phyloP scores from a whole-genome alignment of 1,140 invertebrate genomes.

The Archivesica marissinica region DNA sequence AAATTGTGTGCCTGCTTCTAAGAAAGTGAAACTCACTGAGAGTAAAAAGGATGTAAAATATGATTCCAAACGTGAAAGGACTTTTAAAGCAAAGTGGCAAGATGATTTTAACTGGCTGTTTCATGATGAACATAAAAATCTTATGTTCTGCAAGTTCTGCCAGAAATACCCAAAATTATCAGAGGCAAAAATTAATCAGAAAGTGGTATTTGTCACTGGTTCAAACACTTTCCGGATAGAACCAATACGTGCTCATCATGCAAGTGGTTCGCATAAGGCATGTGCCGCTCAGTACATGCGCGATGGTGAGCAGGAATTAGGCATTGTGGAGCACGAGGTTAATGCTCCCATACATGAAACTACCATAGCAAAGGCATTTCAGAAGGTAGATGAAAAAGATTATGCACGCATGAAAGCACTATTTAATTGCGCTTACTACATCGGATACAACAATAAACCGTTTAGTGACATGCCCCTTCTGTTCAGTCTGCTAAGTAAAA shows the following conservation, averaged over 20 bases:
- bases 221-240: background rate
- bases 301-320: background rate
- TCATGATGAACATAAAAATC: background rate
- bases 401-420: background rate
- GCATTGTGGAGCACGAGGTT: background rate
- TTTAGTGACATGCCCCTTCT: background rate
- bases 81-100: background rate
- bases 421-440: background rate
- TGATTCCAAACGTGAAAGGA: background rate
- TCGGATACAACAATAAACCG: background rate
- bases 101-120: background rate
- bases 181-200: background rate
- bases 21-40: background rate
- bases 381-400: background rate
- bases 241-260: background rate
- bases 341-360: background rate
- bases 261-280: background rate
- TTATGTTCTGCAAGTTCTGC: slow-evolving; percentile 2
- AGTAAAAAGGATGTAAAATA: background rate
- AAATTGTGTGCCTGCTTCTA: background rate
- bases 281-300: background rate
- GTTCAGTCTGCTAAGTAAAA: background rate
- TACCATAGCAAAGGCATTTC: background rate
- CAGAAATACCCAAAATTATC: background rate
- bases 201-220: background rate